Conservation (phyloP, 2,797 vertebrate species). For the Xenentodon cancila region DNA sequence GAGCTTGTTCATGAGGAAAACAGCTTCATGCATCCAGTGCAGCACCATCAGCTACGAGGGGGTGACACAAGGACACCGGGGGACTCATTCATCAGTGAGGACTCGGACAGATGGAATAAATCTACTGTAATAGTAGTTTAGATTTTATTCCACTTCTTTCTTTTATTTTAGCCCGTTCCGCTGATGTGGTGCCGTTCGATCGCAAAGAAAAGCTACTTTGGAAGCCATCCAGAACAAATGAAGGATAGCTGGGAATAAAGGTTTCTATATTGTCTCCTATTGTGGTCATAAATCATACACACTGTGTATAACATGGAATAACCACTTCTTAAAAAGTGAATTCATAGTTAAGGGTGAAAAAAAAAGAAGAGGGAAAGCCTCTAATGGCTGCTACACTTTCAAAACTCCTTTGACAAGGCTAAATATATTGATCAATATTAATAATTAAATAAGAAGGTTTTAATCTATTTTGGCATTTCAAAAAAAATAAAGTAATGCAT, state of each 20-base stretch:
- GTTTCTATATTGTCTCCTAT: constrained; percentile 2
- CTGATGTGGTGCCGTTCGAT: constrained; percentile 21
- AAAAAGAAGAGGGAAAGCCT: no score
- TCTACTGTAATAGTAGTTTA: constrained; percentile 36
- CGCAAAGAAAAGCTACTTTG: constrained; percentile 13
- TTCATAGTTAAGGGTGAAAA: no score
- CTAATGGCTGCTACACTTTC: no score
- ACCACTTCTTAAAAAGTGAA: background rate
- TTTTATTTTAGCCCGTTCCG: background rate
- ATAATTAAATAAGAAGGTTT: no score
- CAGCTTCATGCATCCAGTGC: constrained; percentile 42
- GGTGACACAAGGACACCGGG: constrained; percentile 42
- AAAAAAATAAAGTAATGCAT: no score
- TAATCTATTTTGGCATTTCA: no score
- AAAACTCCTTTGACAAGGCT: no score
- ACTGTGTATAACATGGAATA: background rate
- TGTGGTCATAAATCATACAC: constrained; percentile 6
- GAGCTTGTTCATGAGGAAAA: constrained; percentile 67
- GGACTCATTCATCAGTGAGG: constrained; percentile 47
- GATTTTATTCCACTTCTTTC: background rate
- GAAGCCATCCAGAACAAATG: constrained; percentile 15
- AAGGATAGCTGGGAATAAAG: constrained; percentile 14
- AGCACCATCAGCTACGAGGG: constrained; percentile 33
- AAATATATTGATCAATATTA: no score
- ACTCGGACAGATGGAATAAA: constrained; percentile 32